A percentile compares a stretch with the other conserved stretches of the same genome.
Conservation (phyloP, 2,113 vertebrate genomes). For the Corythaeola cristata region DNA sequence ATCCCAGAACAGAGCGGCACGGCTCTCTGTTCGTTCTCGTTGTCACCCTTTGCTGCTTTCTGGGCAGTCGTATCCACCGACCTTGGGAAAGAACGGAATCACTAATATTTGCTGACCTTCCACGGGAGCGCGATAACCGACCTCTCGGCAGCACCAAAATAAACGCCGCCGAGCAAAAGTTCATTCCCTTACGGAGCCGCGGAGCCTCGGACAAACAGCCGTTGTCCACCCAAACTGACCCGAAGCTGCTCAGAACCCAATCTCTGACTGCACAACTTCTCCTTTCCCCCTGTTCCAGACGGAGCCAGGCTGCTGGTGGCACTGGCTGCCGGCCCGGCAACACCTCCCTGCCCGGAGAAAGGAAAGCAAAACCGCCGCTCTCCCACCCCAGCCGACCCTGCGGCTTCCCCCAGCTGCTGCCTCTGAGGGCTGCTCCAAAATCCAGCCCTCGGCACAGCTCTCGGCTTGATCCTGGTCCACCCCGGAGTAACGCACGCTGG, state of each 20-base stretch:
- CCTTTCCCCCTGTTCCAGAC: fast-evolving
- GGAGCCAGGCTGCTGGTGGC: fast-evolving
- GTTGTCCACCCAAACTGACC: neutral
- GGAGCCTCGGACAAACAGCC: neutral
- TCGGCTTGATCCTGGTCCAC: neutral
- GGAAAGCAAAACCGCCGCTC: neutral
- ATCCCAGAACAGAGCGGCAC: no score
- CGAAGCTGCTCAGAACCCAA: neutral
- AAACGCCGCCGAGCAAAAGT: neutral
- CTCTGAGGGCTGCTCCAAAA: neutral
- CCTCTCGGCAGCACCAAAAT: neutral
- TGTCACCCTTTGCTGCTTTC: neutral
- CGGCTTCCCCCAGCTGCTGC: neutral
- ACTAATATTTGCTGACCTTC: neutral
- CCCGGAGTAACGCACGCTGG: fast-evolving
- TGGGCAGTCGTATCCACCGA: neutral
- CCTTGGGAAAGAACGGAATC: neutral
- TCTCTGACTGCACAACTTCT: neutral
- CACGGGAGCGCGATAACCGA: neutral
- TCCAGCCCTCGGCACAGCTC: fast-evolving
- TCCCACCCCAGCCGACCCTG: neutral
- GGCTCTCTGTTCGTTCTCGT: no score
- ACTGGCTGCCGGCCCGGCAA: neutral
- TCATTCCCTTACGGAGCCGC: fast-evolving
- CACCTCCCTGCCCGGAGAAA: neutral